Conservation (phyloP, 2,113 vertebrate species). For the Ciconia maguari region DNA sequence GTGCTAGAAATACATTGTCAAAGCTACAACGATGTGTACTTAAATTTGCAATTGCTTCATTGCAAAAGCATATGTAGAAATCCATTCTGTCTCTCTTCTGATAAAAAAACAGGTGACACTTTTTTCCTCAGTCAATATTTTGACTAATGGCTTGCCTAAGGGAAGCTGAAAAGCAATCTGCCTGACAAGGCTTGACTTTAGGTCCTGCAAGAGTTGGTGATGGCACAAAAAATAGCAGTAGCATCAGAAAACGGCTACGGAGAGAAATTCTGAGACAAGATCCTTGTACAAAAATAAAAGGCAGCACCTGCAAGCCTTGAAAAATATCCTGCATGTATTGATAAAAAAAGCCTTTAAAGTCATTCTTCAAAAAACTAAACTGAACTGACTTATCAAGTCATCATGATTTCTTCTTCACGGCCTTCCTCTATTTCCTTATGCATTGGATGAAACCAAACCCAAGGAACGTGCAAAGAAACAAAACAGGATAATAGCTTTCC, state of each 20-base stretch:
- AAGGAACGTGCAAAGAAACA: not conserved
- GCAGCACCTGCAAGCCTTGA: not conserved
- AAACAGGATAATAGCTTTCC: not conserved
- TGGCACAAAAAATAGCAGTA: not conserved
- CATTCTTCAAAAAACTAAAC: not conserved
- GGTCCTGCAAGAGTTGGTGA: not conserved
- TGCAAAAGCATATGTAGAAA: not conserved
- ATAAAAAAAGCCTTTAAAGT: constrained; percentile 2
- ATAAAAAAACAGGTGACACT: not conserved
- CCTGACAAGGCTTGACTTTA: not conserved
- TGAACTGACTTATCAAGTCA: not conserved
- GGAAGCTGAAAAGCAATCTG: not conserved
- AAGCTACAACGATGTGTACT: not conserved
- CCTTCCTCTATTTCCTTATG: not conserved
- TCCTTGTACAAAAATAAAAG: not conserved
- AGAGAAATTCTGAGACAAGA: constrained; percentile 2
- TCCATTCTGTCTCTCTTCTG: not conserved
- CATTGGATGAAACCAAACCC: not conserved
- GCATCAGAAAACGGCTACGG: not conserved
- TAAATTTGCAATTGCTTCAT: not conserved
- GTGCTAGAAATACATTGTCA: not conserved
- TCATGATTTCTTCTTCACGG: not conserved
- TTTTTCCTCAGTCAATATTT: not conserved
- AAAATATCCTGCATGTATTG: not conserved
- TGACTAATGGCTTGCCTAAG: not conserved